A percentile compares a stretch with the other conserved stretches of the same genome.
phyloP scores from a whole-genome alignment of 92 coral and sea anemone species.

The Nematostella vectensis region DNA sequence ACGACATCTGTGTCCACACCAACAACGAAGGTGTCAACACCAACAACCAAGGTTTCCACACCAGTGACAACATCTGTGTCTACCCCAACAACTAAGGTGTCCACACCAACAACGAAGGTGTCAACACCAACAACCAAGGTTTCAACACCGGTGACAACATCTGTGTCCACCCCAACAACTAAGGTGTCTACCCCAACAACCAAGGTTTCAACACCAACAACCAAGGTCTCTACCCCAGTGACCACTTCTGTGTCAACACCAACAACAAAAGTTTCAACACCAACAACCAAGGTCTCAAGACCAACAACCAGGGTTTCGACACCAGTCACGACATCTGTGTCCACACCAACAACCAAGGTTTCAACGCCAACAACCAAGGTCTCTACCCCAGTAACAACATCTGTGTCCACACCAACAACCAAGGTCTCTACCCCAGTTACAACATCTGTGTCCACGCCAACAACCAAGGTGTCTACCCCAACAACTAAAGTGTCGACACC shows the following conservation, averaged over 20 bases:
- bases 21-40: neutral
- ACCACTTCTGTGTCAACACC: neutral
- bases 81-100: slow-evolving; percentile 1
- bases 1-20: slow-evolving; percentile 13
- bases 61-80: slow-evolving; percentile 6
- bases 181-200: neutral
- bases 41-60: neutral
- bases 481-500: neutral
- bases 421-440: neutral
- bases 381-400: neutral
- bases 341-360: neutral
- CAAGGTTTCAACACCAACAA: neutral
- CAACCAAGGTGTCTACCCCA: neutral
- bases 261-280: neutral
- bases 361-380: neutral
- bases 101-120: neutral
- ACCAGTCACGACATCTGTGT: neutral
- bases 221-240: no score
- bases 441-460: neutral
- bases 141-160: slow-evolving; percentile 8
- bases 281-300: neutral
- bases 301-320: neutral
- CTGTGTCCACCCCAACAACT: slow-evolving; percentile 5
- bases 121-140: neutral
- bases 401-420: neutral